phyloP scores from a whole-genome alignment of 2,888 invertebrate genomes.

The Pyrocoelia pectoralis region DNA sequence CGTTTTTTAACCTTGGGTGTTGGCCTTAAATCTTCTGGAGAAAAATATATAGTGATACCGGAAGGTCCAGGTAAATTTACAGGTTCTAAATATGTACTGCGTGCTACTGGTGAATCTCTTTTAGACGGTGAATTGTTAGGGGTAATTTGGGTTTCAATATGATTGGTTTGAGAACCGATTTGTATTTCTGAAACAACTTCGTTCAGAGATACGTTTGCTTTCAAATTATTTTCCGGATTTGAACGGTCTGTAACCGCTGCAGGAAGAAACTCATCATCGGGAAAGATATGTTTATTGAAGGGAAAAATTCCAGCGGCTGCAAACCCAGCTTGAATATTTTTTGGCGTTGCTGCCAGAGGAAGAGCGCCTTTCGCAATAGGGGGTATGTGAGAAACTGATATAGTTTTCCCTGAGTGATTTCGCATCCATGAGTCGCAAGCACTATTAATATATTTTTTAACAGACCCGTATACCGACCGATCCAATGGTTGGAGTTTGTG shows the following conservation, averaged over 20 bases:
- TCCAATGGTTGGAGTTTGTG: too few relatives aligned
- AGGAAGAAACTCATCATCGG: background rate
- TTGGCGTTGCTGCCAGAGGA: background rate
- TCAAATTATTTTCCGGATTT: background rate
- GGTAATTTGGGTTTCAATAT: too few relatives aligned
- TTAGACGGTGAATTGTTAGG: too few relatives aligned
- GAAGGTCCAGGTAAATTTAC: background rate
- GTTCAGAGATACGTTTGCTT: background rate
- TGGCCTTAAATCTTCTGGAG: background rate
- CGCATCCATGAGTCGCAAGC: too few relatives aligned
- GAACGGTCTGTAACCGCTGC: background rate
- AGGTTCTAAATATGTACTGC: too few relatives aligned
- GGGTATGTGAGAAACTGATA: too few relatives aligned
- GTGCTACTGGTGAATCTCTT: too few relatives aligned
- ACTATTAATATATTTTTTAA: too few relatives aligned
- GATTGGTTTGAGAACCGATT: background rate
- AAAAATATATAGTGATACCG: background rate
- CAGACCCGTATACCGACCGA: too few relatives aligned
- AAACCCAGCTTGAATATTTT: conserved; percentile 7
- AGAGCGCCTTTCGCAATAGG: background rate
- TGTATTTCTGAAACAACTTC: too few relatives aligned
- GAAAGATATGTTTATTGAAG: background rate
- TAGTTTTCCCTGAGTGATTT: too few relatives aligned
- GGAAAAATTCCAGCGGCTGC: background rate
- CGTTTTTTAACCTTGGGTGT: background rate